These are phyloP conservation scores for Seriola quinqueradiata DNA, from an alignment of 2,113 vertebrate species.

Conservation along the genomic window DNA sequence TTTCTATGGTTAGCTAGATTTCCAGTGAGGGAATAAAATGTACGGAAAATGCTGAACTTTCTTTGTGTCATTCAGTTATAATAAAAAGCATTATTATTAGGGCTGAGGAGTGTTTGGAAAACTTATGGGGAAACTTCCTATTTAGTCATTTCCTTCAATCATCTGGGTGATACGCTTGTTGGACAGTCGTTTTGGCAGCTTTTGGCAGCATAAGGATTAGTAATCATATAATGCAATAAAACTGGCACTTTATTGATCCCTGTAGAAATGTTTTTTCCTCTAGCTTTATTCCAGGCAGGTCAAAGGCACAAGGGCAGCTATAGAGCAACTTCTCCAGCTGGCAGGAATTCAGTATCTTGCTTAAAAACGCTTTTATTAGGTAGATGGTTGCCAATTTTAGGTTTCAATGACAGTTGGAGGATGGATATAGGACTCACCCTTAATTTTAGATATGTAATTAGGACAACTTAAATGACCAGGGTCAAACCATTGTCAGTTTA, in stretches of 20 bases:
- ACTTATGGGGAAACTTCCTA: constrained; percentile 29
- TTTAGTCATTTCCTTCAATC: constrained; percentile 42
- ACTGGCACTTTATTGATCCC: constrained; percentile 43
- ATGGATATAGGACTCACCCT: constrained; percentile 16
- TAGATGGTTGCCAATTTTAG: constrained; percentile 23
- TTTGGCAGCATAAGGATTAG: constrained; percentile 36
- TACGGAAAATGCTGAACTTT: constrained; percentile 35
- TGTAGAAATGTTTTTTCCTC: constrained; percentile 33
- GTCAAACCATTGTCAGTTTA: background rate
- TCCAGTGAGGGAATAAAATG: background rate
- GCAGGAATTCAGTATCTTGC: constrained; percentile 39
- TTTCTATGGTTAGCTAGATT: constrained; percentile 22
- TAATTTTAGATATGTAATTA: constrained; percentile 34
- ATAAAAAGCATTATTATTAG: constrained; percentile 45
- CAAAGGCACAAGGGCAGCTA: constrained; percentile 36
- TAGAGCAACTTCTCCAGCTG: constrained; percentile 34
- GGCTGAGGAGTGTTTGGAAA: constrained; percentile 26
- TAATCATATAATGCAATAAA: constrained; percentile 56
- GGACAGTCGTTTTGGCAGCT: constrained; percentile 35
- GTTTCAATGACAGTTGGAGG: constrained; percentile 14
- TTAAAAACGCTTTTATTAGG: constrained; percentile 12
- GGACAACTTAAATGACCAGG: background rate
- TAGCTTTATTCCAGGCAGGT: constrained; percentile 44
- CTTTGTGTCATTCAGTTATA: constrained; percentile 39
- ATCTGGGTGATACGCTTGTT: constrained; percentile 23